Evolutionary conservation across 1,140 invertebrate genomes (phyloP), one percentile per base, ranked within the genome.

Genomic region (Pinna nobilis): DNA sequence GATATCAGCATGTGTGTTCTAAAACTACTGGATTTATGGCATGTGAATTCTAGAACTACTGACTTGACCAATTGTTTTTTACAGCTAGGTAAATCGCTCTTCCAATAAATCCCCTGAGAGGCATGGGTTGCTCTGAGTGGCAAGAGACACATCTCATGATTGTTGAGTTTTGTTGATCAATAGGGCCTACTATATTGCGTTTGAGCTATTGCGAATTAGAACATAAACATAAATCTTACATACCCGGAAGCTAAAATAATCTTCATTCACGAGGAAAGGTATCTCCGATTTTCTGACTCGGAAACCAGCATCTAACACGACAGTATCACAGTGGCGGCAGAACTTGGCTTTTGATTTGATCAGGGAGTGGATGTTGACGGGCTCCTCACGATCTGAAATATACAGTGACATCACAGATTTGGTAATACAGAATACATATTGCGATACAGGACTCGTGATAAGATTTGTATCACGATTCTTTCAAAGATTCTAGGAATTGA

Each of bases 291-390:
- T 92, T 89, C 94, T 95, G 79, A 95, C 96, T 70, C 92, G 90
- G 30, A 96, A 94, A 6, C 88, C 91, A 55, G 89, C 79, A 87
- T 94, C 95, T 59, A 96, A 89, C 77, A 97, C 95, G 15, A 96
- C 94, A 55, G 96, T 94, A 86, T 97, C 95, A 89, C 96, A 98
- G 83, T 96, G 95, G 35, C 94, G 92, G 88, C 97, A 98, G 87
- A 97, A 97, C 85, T 95, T 96, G 0, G 94, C 94, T 49, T 95
- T 95, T 23, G 89, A 86, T 86, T 96, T 96, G 18, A 97, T 89
- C 81, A 97, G 94, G 80, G 94, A 95, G 87, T 97, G 95, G 78
- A 97, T 95, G 86, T 97, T 95, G 69, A 88, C 82, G 23, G 84
- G 86, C 63, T 88, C 84, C 71, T 90, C 89, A 81, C 88, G 87